Evolutionary conservation across 2,888 invertebrate genomes (phyloP), one percentile per base, ranked within the genome.

Genomic region (Ophioninae sp.): DNA sequence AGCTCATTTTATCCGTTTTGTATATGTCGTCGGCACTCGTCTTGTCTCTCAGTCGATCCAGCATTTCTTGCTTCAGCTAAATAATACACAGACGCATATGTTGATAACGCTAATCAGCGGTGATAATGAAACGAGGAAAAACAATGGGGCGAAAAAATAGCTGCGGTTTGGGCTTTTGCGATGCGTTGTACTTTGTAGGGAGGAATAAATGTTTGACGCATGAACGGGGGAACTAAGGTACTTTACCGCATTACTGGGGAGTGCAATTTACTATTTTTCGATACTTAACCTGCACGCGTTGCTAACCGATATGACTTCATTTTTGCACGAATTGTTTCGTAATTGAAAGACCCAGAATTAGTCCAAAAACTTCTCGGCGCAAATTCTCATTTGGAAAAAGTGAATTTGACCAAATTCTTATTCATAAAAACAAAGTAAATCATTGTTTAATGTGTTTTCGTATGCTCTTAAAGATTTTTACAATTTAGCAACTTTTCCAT

Each of bases 61-160:
- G 93, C 89, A 97, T 94, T 89, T 95, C 95, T 90, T 96, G 93
- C 93, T 97, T 97, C 79, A 95, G 93, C 97, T 97, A 83, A 81
- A 84, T 80, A 62, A 81, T 76, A 86, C 72, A 85, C 61, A 8
- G 82, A 86, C 67, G 77, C 72, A 79, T 74, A 81, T 79, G 62
- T 59, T 37, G n/a, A 77, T 56, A 61, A 67, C 30, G 65, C 76
- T 76, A 78, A 65, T 78, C 23, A 59, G 81, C 50, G 50, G n/a
- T 74, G 68, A 56, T 64, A 6, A 73, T 56, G 57, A n/a, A 70
- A 84, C 17, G 17, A 23, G 13, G 37, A 8, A 64, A 59, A 59
- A 37, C 7, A 23, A 72, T 39, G 41, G 10, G 30, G 37, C n/a
- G 5, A n/a, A 30, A 7, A 37, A 65, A 37, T 39, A 50, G 2